Evolutionary conservation across 2,113 vertebrate genomes (phyloP).

Genomic region (Brachyistius frenatus): DNA sequence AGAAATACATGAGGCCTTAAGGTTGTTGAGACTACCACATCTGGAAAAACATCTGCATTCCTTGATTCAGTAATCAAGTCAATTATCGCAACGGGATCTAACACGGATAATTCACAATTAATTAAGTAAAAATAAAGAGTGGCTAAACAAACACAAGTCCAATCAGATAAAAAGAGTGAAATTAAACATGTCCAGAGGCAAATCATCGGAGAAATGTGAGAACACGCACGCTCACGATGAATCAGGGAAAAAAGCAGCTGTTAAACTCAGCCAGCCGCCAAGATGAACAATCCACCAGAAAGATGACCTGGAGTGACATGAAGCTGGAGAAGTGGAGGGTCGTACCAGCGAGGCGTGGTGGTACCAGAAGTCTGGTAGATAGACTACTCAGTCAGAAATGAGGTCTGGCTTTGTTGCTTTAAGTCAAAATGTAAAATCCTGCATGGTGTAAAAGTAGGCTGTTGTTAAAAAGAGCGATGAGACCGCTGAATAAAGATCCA

Average conservation of each 20-base stretch:
- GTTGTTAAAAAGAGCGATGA: background rate
- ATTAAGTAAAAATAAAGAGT: background rate
- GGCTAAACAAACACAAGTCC: background rate
- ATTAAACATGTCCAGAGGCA: background rate
- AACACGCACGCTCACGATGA: background rate
- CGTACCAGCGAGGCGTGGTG: background rate
- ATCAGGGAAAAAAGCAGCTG: conserved; percentile 2
- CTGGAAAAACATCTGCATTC: background rate
- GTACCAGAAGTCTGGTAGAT: background rate
- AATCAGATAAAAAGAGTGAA: conserved; percentile 3
- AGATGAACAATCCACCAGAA: background rate
- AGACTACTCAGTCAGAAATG: background rate
- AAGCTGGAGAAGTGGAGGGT: background rate
- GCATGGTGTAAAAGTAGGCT: background rate
- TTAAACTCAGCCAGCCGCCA: background rate
- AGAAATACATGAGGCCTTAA: background rate
- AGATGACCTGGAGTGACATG: background rate
- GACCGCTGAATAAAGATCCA: background rate
- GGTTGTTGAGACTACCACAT: background rate
- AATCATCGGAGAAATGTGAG: background rate
- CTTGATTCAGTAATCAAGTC: background rate
- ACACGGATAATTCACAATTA: background rate
- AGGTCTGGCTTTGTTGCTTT: background rate
- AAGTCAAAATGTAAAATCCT: background rate
- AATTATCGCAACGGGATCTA: background rate